These are phyloP conservation scores for Carollia perspicillata DNA, from an alignment of 2,113 vertebrate species.

Conservation along the genomic window DNA sequence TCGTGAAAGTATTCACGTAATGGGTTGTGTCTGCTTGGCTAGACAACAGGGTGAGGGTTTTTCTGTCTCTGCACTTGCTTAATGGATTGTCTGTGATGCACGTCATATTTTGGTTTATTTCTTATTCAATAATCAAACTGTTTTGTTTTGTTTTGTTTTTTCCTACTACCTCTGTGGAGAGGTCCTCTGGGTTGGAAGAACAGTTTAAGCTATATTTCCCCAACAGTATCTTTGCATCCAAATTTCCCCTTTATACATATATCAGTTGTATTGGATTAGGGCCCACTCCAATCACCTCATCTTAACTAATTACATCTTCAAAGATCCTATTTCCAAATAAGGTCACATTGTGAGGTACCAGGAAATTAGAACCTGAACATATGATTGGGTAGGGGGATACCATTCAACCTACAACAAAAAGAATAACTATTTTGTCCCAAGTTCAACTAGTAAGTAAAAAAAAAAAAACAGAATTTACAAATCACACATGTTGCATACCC, in stretches of 20 bases:
- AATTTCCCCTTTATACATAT: not conserved
- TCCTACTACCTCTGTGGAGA: not conserved
- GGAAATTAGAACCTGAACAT: not conserved
- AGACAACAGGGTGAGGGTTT: not conserved
- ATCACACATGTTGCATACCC: not conserved
- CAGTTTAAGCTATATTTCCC: not conserved
- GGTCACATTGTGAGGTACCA: not conserved
- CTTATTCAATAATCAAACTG: not conserved
- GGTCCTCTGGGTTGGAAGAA: not conserved
- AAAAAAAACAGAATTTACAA: not conserved
- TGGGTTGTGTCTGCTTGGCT: not conserved
- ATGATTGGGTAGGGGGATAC: not conserved
- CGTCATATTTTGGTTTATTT: not conserved
- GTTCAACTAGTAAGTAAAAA: not conserved
- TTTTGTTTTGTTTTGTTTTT: not conserved
- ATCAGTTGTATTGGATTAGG: not conserved
- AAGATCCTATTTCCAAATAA: not conserved
- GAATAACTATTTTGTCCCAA: not conserved
- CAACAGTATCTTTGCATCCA: not conserved
- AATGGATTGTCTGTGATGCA: fast-evolving
- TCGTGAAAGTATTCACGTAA: not conserved
- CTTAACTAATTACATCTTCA: not conserved
- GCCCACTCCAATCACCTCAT: not conserved
- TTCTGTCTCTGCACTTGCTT: not conserved
- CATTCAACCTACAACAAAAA: not conserved